A percentile compares a stretch with the other conserved stretches of the same genome.
Conservation (phyloP, 2,888 invertebrate genomes). For the Stegophylla sp. region DNA sequence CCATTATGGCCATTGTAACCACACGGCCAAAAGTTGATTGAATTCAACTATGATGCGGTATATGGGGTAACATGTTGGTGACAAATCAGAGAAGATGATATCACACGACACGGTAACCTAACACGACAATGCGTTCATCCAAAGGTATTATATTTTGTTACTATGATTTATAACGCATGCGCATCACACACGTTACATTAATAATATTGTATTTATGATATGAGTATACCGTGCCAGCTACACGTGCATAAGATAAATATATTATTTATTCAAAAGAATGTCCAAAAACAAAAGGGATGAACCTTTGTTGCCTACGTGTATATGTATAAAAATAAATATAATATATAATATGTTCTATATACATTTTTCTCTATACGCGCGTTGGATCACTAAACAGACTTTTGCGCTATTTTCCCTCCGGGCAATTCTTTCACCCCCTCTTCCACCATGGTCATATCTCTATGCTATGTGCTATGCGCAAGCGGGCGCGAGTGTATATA, state of each 20-base stretch:
- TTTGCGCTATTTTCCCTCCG: conserved; percentile 7
- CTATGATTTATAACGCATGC: too few species aligned
- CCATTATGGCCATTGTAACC: too few species aligned
- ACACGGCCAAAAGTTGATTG: too few species aligned
- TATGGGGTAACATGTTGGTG: too few species aligned
- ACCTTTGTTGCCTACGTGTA: conserved; percentile 14
- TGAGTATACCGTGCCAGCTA: too few species aligned
- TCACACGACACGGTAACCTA: too few species aligned
- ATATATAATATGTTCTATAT: conserved; percentile 5
- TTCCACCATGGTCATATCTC: neutral
- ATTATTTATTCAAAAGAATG: conserved; percentile 35
- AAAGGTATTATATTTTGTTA: too few species aligned
- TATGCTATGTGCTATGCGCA: neutral
- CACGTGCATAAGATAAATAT: neutral
- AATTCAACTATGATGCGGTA: too few species aligned
- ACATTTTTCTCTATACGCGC: conserved; percentile 6
- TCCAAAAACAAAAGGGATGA: conserved; percentile 39
- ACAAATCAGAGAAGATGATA: too few species aligned
- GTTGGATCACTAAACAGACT: conserved; percentile 13
- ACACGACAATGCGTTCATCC: too few species aligned
- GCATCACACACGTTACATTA: too few species aligned
- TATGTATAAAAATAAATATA: neutral
- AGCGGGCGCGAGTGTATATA: neutral
- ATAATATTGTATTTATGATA: too few species aligned
- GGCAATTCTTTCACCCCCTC: neutral